Percentiles rank a stretch among this genome's conserved stretches.
phyloP scores from a whole-genome alignment of 1,140 invertebrate species.

The Dendrolimus kikuchii region DNA sequence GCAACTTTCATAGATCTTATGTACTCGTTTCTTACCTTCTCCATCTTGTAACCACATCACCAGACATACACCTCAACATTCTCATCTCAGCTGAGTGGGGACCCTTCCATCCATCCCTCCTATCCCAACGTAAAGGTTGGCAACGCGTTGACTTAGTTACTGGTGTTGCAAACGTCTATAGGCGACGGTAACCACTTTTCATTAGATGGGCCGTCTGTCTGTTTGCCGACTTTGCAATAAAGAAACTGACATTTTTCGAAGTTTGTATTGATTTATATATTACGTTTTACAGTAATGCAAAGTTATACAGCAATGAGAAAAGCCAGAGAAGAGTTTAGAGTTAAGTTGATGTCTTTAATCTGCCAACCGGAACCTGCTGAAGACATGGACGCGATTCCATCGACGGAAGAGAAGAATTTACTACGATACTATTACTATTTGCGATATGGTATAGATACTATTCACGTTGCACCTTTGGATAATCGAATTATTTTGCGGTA shows the following conservation, averaged over 20 bases:
- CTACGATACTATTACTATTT: slow-evolving; percentile 93
- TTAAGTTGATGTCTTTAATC: slow-evolving; percentile 83
- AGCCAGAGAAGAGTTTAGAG: slow-evolving; percentile 87
- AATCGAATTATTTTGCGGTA: slow-evolving; percentile 74
- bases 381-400: slow-evolving; percentile 63
- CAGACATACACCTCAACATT: no score
- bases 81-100: no score
- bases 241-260: neutral
- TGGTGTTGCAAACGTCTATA: no score
- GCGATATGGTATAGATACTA: slow-evolving; percentile 89
- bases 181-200: no score
- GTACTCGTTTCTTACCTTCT: no score
- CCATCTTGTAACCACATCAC: no score
- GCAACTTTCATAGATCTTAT: no score
- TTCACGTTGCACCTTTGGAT: slow-evolving; percentile 86
- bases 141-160: no score
- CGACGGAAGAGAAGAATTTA: slow-evolving; percentile 78
- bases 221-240: no score
- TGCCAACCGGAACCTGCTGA: slow-evolving; percentile 67
- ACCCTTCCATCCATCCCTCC: no score
- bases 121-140: no score
- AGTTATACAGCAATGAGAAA: slow-evolving; percentile 79
- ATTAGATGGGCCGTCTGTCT: no score
- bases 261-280: neutral
- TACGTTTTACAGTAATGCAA: slow-evolving; percentile 59